phyloP scores from a whole-genome alignment of 2,797 vertebrate genomes.

The Kryptolebias ocellatus region DNA sequence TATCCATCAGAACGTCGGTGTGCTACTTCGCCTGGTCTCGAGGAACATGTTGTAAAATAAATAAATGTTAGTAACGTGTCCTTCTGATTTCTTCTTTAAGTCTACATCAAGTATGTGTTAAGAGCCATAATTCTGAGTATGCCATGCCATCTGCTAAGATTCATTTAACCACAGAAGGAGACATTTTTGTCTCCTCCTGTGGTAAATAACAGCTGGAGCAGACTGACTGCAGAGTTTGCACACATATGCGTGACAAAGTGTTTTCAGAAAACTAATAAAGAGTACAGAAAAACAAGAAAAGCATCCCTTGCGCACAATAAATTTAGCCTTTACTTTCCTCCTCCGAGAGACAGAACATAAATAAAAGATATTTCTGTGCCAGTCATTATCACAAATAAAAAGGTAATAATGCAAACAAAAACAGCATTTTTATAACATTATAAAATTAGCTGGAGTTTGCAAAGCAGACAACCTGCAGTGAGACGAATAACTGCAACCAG shows the following conservation, averaged over 20 bases:
- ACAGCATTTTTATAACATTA: background rate
- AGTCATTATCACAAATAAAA: too few relatives aligned
- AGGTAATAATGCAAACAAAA: too few relatives aligned
- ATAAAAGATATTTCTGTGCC: too few relatives aligned
- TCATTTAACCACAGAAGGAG: slow-evolving; percentile 20
- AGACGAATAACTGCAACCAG: background rate
- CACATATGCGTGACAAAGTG: slow-evolving; percentile 15
- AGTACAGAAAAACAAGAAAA: slow-evolving; percentile 1
- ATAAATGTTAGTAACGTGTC: slow-evolving; percentile 8
- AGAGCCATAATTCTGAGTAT: slow-evolving; percentile 4
- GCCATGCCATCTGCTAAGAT: slow-evolving; percentile 21
- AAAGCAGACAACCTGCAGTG: background rate
- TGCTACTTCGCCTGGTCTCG: background rate
- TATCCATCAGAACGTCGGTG: background rate
- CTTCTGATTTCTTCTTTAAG: background rate
- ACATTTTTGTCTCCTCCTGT: slow-evolving; percentile 3
- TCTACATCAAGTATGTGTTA: slow-evolving; percentile 1
- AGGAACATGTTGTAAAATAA: slow-evolving; percentile 1
- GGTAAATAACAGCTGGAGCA: slow-evolving; percentile 37
- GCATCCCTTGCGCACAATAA: background rate
- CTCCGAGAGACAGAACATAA: too few relatives aligned
- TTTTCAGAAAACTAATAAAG: slow-evolving; percentile 9
- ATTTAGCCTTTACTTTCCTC: background rate
- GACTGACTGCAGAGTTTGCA: background rate
- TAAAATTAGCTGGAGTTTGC: background rate